Evolutionary conservation across 2,888 invertebrate genomes (phyloP).

Genomic region (Griposia aprilina): DNA sequence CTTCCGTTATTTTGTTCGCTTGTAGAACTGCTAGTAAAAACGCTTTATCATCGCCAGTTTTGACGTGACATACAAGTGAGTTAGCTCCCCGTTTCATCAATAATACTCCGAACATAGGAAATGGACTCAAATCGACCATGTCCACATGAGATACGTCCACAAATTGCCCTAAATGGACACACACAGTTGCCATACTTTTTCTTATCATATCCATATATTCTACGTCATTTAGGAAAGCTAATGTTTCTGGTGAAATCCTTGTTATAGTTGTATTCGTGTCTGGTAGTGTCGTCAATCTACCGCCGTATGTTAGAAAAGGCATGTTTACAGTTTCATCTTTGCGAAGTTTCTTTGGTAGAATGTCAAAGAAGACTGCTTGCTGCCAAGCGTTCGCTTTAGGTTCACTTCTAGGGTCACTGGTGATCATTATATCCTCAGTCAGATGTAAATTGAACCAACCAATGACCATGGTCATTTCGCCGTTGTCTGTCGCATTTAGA

Average conservation of each 20-base stretch:
- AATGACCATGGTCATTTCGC: constrained; percentile 78
- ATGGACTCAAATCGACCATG: constrained; percentile 88
- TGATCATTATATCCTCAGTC: constrained; percentile 89
- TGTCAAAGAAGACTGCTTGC: constrained; percentile 62
- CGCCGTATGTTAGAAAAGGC: constrained; percentile 42
- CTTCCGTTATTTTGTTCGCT: constrained; percentile 45
- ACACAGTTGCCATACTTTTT: constrained; percentile 31
- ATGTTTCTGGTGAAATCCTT: constrained; percentile 49
- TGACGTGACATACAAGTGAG: constrained; percentile 73
- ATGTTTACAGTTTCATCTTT: constrained; percentile 27
- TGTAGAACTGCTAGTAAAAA: constrained; percentile 44
- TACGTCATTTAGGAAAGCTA: constrained; percentile 56
- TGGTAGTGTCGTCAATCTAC: constrained; percentile 36
- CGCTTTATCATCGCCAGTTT: constrained; percentile 38
- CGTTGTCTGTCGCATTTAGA: constrained; percentile 35
- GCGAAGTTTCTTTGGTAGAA: constrained; percentile 40
- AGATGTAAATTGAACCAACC: constrained; percentile 93
- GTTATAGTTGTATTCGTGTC: constrained; percentile 11
- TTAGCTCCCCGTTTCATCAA: constrained; percentile 81
- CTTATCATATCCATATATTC: constrained; percentile 58
- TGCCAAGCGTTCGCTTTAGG: constrained; percentile 81
- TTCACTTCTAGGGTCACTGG: constrained; percentile 87
- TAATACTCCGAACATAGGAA: constrained; percentile 89
- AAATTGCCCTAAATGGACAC: constrained; percentile 53
- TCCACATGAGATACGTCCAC: constrained; percentile 41